Evolutionary conservation across 2,113 vertebrate genomes (phyloP), one percentile per base, ranked within the genome.

Genomic region (Leptobrachium leishanense): DNA sequence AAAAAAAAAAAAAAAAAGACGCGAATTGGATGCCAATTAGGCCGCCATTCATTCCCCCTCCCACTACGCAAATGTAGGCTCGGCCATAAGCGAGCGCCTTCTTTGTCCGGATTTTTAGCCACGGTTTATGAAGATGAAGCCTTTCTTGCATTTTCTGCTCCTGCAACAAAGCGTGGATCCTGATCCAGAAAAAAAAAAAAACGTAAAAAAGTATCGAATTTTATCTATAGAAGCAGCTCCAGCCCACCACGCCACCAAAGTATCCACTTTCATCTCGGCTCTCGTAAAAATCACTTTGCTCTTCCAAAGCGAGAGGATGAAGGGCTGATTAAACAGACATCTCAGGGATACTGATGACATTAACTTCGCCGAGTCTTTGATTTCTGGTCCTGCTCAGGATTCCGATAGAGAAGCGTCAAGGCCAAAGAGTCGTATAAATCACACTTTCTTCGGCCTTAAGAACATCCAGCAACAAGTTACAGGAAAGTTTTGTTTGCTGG

Each of bases 171-270:
- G 75, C 79, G 73, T 40, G 75, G 43, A 50, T 72, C 65, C 76
- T 81, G 39, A 43, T 62, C 75, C 82, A 8, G 79, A 81, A 46
- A 46, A 46, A 46, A 82, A 72, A n/a, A n/a, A n/a, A n/a, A n/a
- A n/a, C n/a, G n/a, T n/a, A n/a, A n/a, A n/a, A n/a, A n/a, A n/a
- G n/a, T n/a, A 79, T 73, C 64, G 12, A 84, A 84, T 83, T 84
- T 90, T 88, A 89, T 86, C 86, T 87, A 70, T 10, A n/a, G 1
- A 55, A 81, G 72, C 79, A 84, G 84, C 83, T 86, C 82, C 77
- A 82, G 43, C 76, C 72, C 62, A 0, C 0, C 85, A 75, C 85
- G 84, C 81, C 81, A 68, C 55, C 74, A 74, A 74, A 76, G 79
- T 81, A 82, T 82, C 71, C 75, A 79, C 83, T 85, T 85, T 86